Base-by-base conservation (phyloP, 1,140 invertebrate genomes). In the Camponotus vicinus region DNA sequence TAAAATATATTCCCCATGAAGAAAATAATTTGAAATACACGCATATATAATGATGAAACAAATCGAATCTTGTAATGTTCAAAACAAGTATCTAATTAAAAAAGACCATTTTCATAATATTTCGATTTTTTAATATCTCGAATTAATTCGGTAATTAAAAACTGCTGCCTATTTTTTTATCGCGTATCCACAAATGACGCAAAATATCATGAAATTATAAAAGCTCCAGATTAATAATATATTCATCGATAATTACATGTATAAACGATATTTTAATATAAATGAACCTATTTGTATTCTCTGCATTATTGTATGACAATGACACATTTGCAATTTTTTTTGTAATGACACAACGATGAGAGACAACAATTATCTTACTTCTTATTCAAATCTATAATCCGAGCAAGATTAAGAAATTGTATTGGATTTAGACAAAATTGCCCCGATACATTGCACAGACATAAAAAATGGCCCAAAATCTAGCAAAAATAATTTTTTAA, bases 201-300 rank as follows among this genome's bases (percentile, higher is more conserved):
- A 7, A 18, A 64, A 21, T 57, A 34, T 21, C 11, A 8, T 13
- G 9, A 32, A 59, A 70, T 34, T 7, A 34, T 45, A 34, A 37
- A 69, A 80, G 34, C 15, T 57, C n/a, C 49, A 15, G 4, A 18
- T n/a, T 49, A 21, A 70, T 70, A 59, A 21, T 66, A 49, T 49
- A 15, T 34, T 57, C 15, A 57, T 69, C 40, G n/a, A 49, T 27
- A 55, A 69, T 13, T 34, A 42, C 9, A 42, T 42, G 2, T 42
- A 42, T 42, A 55, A 80, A 80, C 49, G 77, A 80, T 70, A 80
- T 80, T 80, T 21, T 80, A 70, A 80, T 80, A 64, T 70, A 70
- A 80, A 70, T 32, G 21, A 80, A 15, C 1, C 78, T 70, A 80
- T 80, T 80, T 70, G 78, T 80, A 69, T 61, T 42, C 9, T 42